Evolutionary conservation across 2,113 vertebrate species (phyloP).

Genomic region (Stomatorhinus ivindoensis): DNA sequence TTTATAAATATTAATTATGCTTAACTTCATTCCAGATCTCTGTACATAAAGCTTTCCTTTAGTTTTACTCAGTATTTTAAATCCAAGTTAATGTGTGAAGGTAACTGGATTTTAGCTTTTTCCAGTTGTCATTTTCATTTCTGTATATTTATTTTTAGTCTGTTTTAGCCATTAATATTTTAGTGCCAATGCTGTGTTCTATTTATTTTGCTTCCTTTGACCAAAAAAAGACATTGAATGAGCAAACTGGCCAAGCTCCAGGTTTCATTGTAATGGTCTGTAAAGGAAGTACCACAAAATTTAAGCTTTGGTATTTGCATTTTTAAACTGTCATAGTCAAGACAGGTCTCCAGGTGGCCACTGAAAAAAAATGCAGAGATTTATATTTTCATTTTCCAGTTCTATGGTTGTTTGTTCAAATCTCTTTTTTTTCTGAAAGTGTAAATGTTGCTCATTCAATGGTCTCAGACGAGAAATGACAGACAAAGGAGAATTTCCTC

Average conservation of each 20-base stretch:
- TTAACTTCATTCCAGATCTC: neutral
- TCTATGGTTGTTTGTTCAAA: neutral
- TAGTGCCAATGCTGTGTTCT: neutral
- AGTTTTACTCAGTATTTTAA: neutral
- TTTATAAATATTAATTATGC: neutral
- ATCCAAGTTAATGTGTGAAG: neutral
- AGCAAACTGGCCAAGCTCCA: neutral
- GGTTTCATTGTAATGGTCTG: neutral
- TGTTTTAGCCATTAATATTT: neutral
- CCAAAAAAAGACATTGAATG: neutral
- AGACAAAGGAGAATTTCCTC: neutral
- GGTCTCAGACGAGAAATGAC: neutral
- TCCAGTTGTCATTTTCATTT: neutral
- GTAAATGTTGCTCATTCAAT: neutral
- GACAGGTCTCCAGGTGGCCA: neutral
- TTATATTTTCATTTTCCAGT: neutral
- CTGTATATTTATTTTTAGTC: neutral
- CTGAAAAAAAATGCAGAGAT: neutral
- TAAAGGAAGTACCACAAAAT: neutral
- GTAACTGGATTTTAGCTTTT: neutral
- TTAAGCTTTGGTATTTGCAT: neutral
- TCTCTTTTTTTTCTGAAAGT: neutral
- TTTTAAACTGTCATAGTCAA: neutral
- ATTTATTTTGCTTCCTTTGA: neutral
- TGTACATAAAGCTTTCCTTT: neutral